Evolutionary conservation across 2,888 invertebrate species (phyloP), one percentile per base, ranked within the genome.

Genomic region (Ectemnius lituratus): DNA sequence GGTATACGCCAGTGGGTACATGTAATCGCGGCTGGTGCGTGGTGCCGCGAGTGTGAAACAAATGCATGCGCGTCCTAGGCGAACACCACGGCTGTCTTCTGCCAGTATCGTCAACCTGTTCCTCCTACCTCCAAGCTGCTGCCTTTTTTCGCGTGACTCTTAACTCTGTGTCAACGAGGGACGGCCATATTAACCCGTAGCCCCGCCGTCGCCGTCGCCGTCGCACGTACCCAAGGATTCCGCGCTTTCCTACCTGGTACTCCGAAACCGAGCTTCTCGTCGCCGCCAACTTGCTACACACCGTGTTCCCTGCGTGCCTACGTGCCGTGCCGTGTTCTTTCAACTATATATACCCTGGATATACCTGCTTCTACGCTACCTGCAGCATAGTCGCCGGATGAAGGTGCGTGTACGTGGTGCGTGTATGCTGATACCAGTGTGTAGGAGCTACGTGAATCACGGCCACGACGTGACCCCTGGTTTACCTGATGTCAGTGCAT

Each of bases 151-250:
- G 77, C 77, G 78, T 78, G 74, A 77, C 62, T 75, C 75, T 70
- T 79, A 82, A 80, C 80, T 75, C 65, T 63, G 76, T 81, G 83
- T 79, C 81, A 81, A 82, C 78, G 81, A 81, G 78, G 76, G 77
- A 84, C 78, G 80, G 84, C 82, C 81, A 84, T 84, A 83, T 84
- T 84, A 81, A 83, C 76, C 73, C 78, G 72, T 77, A 75, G 70
- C 62, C 81, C 70, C 75, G 52, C 52, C 52, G 47, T n/a, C 47
- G 47, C 47, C 47, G n/a, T n/a, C 72, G 70, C 78, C 75, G 73
- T 70, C 75, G 14, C 67, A 67, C 70, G 52, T 67, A 68, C 28
- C 65, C 59, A 64, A 37, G 59, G 65, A 60, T 67, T 62, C 73
- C 66, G 62, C 56, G 56, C 47, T 59, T 69, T 18, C 20, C 52